A percentile compares a stretch with the other conserved stretches of the same genome.
Conservation (phyloP, 2,888 invertebrate genomes). For the Spilarctia lutea region DNA sequence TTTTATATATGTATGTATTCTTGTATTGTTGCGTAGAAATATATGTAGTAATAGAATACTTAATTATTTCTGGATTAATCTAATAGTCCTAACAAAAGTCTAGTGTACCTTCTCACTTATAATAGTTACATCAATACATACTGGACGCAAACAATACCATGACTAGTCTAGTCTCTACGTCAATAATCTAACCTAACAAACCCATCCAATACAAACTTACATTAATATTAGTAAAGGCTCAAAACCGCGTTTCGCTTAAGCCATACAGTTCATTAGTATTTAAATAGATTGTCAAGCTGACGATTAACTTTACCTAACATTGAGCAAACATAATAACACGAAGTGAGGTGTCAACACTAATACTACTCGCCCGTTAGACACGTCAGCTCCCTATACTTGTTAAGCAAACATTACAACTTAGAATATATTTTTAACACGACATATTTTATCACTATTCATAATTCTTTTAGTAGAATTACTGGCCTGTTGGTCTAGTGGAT, state of each 20-base stretch:
- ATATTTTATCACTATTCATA: not conserved
- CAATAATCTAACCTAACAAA: not conserved
- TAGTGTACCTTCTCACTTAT: too few relatives aligned
- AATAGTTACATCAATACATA: not conserved
- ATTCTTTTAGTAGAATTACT: too few relatives aligned
- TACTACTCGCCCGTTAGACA: conserved; percentile 20
- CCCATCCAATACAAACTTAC: not conserved
- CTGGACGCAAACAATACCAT: not conserved
- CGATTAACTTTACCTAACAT: conserved; percentile 27
- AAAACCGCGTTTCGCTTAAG: conserved; percentile 12
- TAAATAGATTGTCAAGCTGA: conserved; percentile 12
- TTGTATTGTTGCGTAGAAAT: too few relatives aligned
- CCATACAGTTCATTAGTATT: conserved; percentile 37
- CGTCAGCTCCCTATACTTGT: conserved; percentile 28
- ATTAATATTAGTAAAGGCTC: not conserved
- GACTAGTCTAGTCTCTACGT: not conserved
- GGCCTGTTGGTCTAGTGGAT: too few relatives aligned
- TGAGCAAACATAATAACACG: conserved; percentile 34
- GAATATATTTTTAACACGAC: not conserved
- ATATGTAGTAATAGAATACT: too few relatives aligned
- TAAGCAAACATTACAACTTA: conserved; percentile 31
- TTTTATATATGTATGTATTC: too few relatives aligned
- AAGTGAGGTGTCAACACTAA: conserved; percentile 26
- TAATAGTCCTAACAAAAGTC: too few relatives aligned
- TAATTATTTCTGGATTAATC: too few relatives aligned